Evolutionary conservation across 2,888 invertebrate genomes (phyloP), one percentile per base, ranked within the genome.

Genomic region (Tiliacea citrago): DNA sequence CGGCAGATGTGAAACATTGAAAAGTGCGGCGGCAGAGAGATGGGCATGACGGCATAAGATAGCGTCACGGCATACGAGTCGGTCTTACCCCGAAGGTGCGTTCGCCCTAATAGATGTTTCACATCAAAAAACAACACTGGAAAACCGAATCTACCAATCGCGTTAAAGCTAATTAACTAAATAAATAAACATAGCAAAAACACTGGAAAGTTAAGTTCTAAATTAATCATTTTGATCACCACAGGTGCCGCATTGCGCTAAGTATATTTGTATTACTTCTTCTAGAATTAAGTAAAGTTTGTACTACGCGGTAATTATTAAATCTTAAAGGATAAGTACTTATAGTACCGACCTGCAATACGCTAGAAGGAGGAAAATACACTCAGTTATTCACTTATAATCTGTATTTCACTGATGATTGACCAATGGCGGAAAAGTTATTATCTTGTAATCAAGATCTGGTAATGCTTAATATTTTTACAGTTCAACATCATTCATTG

Each of bases 241-340:
- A 58, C 2, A 21, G 55, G 18, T 51, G 29, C 2, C 12, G 24
- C 16, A 45, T 73, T 62, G 13, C 35, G 42, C 39, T 29, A 29
- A n/a, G n/a, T n/a, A n/a, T n/a, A n/a, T n/a, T n/a, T n/a, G n/a
- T 18, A 45, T 63, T 47, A 47, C 51, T 69, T 16, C 12, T 29
- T 68, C 35, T 55, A 71, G 2, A 63, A 24, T 78, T 82, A 68
- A 80, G 45, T 75, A 80, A 65, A 24, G 24, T 35, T 80, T 81
- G 84, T 84, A 82, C 81, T 80, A 75, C n/a, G 42, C 24, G 51
- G 65, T 75, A 55, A 57, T 35, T 35, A 51, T 45, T 63, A 55
- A n/a, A 66, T 62, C 1, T 9, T 57, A 7, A n/a, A 57, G 24
- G 65, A 63, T 45, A 51, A 29, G 80, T 81, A 81, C 77, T 80